Conservation (phyloP, 2,113 vertebrate genomes). For the human (Homo sapiens) region GRCh38 chr4:7771501-7772000, state of each 20-base stretch:
- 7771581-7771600: neutral
- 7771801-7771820: neutral
- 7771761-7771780: fast-evolving
- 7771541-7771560: neutral
- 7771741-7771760: neutral
- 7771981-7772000: too few species aligned
- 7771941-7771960: too few species aligned
- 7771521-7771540: too few species aligned
- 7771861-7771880: neutral
- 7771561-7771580: fast-evolving
- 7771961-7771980: too few species aligned
- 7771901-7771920: fast-evolving
- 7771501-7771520: neutral
- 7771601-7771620: fast-evolving
- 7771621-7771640: too few species aligned
- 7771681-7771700: neutral
- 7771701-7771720: too few species aligned
- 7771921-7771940: too few species aligned
- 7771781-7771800: neutral
- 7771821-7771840: fast-evolving
- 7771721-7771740: fast-evolving
- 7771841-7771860: fast-evolving
- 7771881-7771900: neutral
- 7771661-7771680: too few species aligned
- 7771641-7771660: neutral